Percentiles rank a stretch among this genome's conserved stretches.
These are phyloP conservation scores for Alauda arvensis DNA, from an alignment of 2,797 vertebrate species.

Conservation along the genomic window DNA sequence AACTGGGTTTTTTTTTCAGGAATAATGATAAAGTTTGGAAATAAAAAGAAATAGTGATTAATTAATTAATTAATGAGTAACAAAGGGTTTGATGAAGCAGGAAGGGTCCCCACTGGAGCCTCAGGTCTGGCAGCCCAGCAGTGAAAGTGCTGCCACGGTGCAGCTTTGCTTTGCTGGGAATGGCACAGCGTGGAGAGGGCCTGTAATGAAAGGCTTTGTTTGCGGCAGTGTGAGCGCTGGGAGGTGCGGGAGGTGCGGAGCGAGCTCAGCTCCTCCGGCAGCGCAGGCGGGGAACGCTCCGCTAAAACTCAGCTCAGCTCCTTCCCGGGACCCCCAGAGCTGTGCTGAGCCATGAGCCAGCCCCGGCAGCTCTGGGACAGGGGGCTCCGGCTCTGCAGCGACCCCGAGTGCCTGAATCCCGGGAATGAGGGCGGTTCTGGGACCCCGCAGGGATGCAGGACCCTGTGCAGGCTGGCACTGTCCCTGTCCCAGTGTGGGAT, in stretches of 20 bases:
- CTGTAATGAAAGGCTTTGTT: not conserved
- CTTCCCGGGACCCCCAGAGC: fast-evolving
- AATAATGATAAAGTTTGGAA: not conserved
- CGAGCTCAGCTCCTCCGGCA: fast-evolving
- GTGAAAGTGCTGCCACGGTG: fast-evolving
- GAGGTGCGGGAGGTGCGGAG: not conserved
- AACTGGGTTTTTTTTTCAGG: fast-evolving
- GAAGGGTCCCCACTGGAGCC: not conserved
- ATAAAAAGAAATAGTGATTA: not conserved
- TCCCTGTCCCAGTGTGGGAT: not conserved
- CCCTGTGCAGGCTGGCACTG: not conserved
- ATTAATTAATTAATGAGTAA: not conserved
- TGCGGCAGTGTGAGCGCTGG: fast-evolving
- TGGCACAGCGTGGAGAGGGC: not conserved
- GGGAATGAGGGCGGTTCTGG: fast-evolving
- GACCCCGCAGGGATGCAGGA: not conserved
- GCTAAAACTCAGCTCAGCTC: fast-evolving
- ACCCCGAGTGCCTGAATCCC: fast-evolving
- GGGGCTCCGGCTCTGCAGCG: fast-evolving
- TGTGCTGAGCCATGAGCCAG: fast-evolving
- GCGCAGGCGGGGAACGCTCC: too few relatives aligned
- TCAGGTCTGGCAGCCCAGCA: not conserved
- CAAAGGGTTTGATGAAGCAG: not conserved
- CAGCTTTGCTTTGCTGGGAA: not conserved
- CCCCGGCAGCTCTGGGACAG: fast-evolving